Base-by-base conservation (phyloP, 2,797 vertebrate species). In the Steatocranus sp. region DNA sequence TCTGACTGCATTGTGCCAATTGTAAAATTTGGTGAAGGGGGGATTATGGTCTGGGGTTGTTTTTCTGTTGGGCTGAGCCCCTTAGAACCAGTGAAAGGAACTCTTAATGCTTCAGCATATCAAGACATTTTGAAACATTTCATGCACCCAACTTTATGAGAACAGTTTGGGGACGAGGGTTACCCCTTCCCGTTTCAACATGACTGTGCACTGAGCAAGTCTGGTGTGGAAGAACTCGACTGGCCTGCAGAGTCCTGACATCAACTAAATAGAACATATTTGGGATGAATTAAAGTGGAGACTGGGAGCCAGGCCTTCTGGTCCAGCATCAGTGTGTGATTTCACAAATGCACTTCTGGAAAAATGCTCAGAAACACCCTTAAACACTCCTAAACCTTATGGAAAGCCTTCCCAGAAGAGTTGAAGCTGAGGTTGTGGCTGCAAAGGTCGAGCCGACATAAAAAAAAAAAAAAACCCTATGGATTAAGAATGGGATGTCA, bases 371-470 rank as follows among this genome's bases (percentile, higher is more conserved):
- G 18, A 61, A 61, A 61, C 11, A 0, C 32, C 58, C 18, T 12
- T 61, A 61, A 61, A 36, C 58, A 61, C 18, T 12, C 32, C 11
- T 20, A 61, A 36, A 61, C 4, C 18, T 1, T 61, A 36, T 36
- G 58, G 54, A 61, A 61, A 36, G 11, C 18, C 18, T 61, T 61
- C 32, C 54, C 4, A 61, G 32, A 61, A 20, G 32, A 61, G 32
- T 34, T 58, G 30, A 58, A 58, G 54, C 54, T 11, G 30, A 58
- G 17, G 6, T 32, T 58, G n/a, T 58, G 30, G 54, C 54, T 32
- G 30, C 27, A 3, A 18, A 58, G 54, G 15, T 18, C 6, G 17
- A 18, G 54, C 17, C 0, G 1, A 32, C 15, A 32, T 18, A 1
- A 30, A 18, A 18, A 18, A 56, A 5, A n/a, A 50, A 5, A 34